Evolutionary conservation across 2,797 vertebrate genomes (phyloP).

Genomic region (Epinephelus coioides): DNA sequence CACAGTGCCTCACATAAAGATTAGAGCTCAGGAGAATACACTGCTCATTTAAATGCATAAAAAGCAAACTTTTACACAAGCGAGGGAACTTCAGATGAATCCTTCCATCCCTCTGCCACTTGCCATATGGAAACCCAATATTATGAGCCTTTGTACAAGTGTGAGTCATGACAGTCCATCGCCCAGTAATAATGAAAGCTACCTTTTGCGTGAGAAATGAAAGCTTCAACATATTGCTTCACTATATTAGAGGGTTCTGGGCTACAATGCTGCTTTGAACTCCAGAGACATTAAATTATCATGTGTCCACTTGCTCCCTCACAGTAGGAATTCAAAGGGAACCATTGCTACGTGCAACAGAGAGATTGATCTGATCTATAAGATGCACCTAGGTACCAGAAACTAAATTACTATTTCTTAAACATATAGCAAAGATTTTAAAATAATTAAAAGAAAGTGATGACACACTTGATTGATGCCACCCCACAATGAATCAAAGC

Average conservation of each 20-base stretch:
- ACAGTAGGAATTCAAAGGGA: slow-evolving; percentile 19
- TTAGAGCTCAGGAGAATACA: slow-evolving; percentile 18
- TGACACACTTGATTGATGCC: neutral
- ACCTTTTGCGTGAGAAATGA: slow-evolving; percentile 8
- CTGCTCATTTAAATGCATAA: slow-evolving; percentile 29
- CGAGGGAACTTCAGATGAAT: slow-evolving; percentile 17
- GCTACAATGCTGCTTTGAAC: slow-evolving; percentile 23
- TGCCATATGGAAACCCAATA: slow-evolving; percentile 11
- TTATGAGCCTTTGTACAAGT: slow-evolving; percentile 1
- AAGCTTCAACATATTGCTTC: slow-evolving; percentile 9
- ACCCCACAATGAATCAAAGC: neutral
- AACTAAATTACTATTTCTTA: too few relatives aligned
- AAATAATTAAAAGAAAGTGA: too few relatives aligned
- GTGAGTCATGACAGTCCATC: slow-evolving; percentile 22
- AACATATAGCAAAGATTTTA: too few relatives aligned
- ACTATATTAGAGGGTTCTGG: neutral
- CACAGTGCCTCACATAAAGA: neutral
- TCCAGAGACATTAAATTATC: slow-evolving; percentile 13
- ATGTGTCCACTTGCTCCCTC: slow-evolving; percentile 14
- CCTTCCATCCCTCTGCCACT: slow-evolving; percentile 12
- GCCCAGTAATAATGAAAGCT: slow-evolving; percentile 12
- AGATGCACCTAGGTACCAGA: too few relatives aligned
- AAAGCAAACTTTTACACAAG: slow-evolving; percentile 27
- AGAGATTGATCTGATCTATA: neutral
- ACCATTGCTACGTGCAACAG: slow-evolving; percentile 6